Evolutionary conservation across 2,113 vertebrate genomes (phyloP), one percentile per base, ranked within the genome.

Genomic region (Pluvialis apricaria): DNA sequence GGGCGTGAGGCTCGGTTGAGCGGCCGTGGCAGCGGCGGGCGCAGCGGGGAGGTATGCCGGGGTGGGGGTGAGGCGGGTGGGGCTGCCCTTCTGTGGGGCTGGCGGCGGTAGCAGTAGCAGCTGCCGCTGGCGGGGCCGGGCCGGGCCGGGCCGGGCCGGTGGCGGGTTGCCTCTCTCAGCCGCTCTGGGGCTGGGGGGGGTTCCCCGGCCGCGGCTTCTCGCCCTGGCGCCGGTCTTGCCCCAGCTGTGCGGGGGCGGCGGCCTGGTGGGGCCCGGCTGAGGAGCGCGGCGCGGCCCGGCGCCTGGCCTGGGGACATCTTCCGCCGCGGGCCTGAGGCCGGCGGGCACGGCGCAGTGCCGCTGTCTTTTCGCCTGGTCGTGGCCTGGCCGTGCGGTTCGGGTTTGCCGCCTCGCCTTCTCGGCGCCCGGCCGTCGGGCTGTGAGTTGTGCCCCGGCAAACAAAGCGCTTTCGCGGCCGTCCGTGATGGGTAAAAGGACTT

Each of bases 311-410:
- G 21, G 29, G 29, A 10, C 3, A 3, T 25, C 3, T 2, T 1
- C 13, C 26, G 51, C 9, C 5, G 15, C 24, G 1, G 38, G 13
- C 13, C n/a, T 15, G 44, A 5, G 14, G 11, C 14, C 2, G 15
- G 1, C 10, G 16, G 24, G 34, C 47, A 3, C 38, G 12, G n/a
- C 5, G 34, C 6, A 0, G 9, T 3, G 13, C 21, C 4, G 9
- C 14, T 34, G 14, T 4, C 11, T 1, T 2, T 17, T 6, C 4
- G 7, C 20, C 45, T 11, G 17, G 55, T 18, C 7, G n/a, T 6
- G 58, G 52, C 52, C 51, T 28, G 60, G 26, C 65, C 19, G 2
- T 11, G 31, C 17, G 15, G 16, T 29, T 31, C 16, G 5, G 15
- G 25, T 45, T 36, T 34, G 51, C 12, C 10, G 17, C 18, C 34